phyloP scores from a whole-genome alignment of 2,113 vertebrate species.

The Harpagus bidentatus region DNA sequence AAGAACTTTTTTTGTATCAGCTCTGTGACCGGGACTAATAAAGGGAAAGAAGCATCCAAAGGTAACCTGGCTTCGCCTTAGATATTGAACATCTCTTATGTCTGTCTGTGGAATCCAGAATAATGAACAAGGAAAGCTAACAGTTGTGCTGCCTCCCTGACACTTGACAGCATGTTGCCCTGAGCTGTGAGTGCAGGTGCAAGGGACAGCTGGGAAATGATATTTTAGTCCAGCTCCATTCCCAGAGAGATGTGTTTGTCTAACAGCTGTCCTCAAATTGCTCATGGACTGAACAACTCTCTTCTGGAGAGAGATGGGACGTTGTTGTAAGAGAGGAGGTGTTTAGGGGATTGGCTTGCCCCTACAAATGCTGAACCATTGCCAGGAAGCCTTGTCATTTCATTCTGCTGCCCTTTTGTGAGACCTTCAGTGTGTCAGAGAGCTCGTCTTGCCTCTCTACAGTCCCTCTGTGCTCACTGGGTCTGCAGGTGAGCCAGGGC shows the following conservation, averaged over 20 bases:
- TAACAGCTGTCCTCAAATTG: background rate
- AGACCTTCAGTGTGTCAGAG: background rate
- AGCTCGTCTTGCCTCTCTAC: background rate
- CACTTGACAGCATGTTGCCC: background rate
- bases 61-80: background rate
- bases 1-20: background rate
- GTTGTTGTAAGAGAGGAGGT: background rate
- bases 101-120: background rate
- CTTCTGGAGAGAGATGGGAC: background rate
- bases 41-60: background rate
- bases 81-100: background rate
- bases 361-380: background rate
- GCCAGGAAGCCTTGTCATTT: background rate
- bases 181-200: background rate
- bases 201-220: background rate
- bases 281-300: background rate
- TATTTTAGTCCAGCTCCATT: background rate
- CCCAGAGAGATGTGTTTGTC: background rate
- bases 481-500: background rate
- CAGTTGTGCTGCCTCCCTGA: background rate
- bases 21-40: background rate
- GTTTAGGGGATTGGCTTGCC: background rate
- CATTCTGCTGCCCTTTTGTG: background rate
- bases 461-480: background rate
- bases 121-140: background rate